A percentile compares a stretch with the other conserved stretches of the same genome.
Conservation (phyloP, 2,888 invertebrate species). For the Drosophila cognata region DNA sequence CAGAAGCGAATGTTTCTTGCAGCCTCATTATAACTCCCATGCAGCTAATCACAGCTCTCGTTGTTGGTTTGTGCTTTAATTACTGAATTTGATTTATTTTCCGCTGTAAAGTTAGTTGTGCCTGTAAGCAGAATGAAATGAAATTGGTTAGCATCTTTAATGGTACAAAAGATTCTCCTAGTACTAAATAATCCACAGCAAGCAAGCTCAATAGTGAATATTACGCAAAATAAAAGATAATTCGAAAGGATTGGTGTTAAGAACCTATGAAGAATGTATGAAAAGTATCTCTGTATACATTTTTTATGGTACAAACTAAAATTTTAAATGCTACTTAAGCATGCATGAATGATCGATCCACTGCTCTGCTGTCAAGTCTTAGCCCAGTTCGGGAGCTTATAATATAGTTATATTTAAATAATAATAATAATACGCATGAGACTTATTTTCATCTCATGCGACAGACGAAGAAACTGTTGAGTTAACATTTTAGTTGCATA, state of each 20-base stretch:
- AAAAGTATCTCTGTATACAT: neutral
- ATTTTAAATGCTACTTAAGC: neutral
- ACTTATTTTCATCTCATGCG: neutral
- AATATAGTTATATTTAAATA: neutral
- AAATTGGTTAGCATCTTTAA: neutral
- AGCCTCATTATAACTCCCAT: slow-evolving; percentile 30
- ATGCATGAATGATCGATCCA: neutral
- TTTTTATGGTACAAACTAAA: neutral
- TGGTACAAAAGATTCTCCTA: neutral
- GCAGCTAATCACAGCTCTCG: neutral
- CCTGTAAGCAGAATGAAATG: slow-evolving; percentile 43
- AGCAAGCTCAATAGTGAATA: neutral
- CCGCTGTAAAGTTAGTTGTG: slow-evolving; percentile 4
- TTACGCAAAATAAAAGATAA: neutral
- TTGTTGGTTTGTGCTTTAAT: slow-evolving; percentile 4
- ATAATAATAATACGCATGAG: neutral
- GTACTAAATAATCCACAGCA: neutral
- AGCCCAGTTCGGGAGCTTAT: neutral
- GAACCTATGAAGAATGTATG: neutral
- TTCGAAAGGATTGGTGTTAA: neutral
- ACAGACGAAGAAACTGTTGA: neutral
- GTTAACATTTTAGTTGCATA: neutral
- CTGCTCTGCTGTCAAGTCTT: neutral
- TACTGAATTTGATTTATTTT: slow-evolving; percentile 35
- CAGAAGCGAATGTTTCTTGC: slow-evolving; percentile 27